Conservation (phyloP, 2,113 vertebrate genomes). For the Sula dactylatra region DNA sequence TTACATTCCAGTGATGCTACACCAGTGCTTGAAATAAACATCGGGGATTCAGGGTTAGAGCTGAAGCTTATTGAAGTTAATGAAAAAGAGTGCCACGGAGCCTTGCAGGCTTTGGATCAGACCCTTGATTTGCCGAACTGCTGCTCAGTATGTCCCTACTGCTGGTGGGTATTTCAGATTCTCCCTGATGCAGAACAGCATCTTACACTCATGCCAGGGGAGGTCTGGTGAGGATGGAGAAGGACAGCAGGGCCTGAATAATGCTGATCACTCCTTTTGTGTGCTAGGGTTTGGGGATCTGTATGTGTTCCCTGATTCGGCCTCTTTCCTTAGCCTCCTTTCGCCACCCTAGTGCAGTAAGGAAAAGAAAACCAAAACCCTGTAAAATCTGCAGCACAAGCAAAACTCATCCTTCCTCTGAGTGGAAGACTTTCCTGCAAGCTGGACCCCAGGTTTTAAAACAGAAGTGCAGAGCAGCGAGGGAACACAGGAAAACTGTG, state of each 20-base stretch:
- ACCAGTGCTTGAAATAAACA: slow-evolving; percentile 8
- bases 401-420: not conserved
- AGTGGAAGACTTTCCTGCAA: not conserved
- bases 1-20: not conserved
- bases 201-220: not conserved
- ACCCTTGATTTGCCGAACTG: not conserved
- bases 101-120: not conserved
- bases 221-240: not conserved
- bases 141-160: not conserved
- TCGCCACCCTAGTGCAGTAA: not conserved
- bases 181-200: rapidly evolving
- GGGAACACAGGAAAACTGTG: not conserved
- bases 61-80: slow-evolving; percentile 13
- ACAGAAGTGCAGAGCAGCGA: not conserved
- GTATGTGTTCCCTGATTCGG: not conserved
- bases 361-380: not conserved
- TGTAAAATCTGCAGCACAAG: not conserved
- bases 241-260: not conserved
- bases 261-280: not conserved
- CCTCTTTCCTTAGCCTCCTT: not conserved
- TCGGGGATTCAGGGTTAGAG: not conserved
- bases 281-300: not conserved
- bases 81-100: not conserved
- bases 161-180: not conserved
- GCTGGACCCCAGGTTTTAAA: not conserved